Base-by-base conservation (phyloP, 2,113 vertebrate genomes). In the Polypterus senegalus region DNA sequence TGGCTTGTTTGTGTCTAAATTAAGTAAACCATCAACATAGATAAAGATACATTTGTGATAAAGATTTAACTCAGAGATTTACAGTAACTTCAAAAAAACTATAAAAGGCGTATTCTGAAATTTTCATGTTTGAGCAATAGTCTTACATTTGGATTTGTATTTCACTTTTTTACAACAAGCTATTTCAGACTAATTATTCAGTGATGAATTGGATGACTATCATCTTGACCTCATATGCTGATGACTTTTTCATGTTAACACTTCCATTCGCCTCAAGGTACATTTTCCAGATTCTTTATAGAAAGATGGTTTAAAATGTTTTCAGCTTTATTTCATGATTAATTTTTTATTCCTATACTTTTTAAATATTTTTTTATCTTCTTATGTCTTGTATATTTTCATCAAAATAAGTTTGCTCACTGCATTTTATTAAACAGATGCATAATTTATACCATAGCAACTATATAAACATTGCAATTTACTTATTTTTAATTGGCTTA, bases 211-310 rank as follows among this genome's bases (percentile, higher is more conserved):
- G 63, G 57, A 51, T 43, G 52, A 46, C 55, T 51, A 49, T n/a
- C 51, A n/a, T 48, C 59, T 62, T 62, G 59, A 59, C 57, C 61
- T 47, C 47, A 63, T 63, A 60, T 74, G 68, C 82, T 86, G 83
- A 85, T 88, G 83, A 83, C 81, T 77, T 86, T 88, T 84, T 73
- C 81, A 75, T 86, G 83, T 86, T 85, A 84, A 81, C 82, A 79
- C 82, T 85, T 84, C 73, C 69, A 74, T 76, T 61, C 74, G 81
- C 79, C 83, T 79, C 67, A 81, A 27, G 80, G 81, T 84, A 83
- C 78, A 83, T 76, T 63, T 63, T 75, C 77, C 67, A 68, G 70
- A 79, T 76, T 73, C 78, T 70, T 65, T 73, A 76, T 58, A 69
- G 74, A 72, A 60, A 77, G 73, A 75, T 72, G 75, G 79, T 76